Evolutionary conservation across 2,888 invertebrate species (phyloP).

Genomic region (Actias luna): DNA sequence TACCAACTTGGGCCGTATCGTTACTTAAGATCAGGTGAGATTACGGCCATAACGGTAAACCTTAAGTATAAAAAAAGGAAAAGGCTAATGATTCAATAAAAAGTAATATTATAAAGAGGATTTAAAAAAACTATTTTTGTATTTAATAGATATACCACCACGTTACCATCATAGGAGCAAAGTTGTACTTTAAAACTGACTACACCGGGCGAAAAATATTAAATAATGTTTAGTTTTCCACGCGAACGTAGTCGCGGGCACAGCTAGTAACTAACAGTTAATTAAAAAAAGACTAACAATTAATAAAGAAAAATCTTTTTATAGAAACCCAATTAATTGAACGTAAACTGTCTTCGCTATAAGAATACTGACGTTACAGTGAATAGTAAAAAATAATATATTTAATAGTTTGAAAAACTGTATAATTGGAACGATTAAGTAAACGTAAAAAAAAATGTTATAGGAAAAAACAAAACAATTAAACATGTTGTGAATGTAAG

Average conservation of each 20-base stretch:
- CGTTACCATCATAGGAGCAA: too few species aligned
- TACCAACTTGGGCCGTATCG: too few species aligned
- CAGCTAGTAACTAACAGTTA: too few species aligned
- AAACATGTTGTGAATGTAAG: not conserved
- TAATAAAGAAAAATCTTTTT: not conserved
- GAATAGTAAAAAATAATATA: not conserved
- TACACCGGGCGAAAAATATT: not conserved
- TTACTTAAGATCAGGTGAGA: too few species aligned
- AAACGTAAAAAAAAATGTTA: not conserved
- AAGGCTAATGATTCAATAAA: too few species aligned
- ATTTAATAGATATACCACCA: too few species aligned
- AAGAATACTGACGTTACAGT: not conserved
- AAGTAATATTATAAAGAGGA: too few species aligned
- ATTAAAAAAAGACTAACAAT: not conserved
- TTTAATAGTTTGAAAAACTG: not conserved
- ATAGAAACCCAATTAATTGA: not conserved
- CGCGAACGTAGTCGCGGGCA: too few species aligned
- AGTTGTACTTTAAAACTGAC: not conserved
- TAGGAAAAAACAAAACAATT: constrained; percentile 2
- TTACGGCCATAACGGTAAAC: too few species aligned
- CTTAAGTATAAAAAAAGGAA: too few species aligned
- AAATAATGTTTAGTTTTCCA: too few species aligned
- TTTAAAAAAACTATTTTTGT: too few species aligned
- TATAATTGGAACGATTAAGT: not conserved
- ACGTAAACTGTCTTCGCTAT: not conserved